Evolutionary conservation across 2,113 vertebrate genomes (phyloP), one percentile per base, ranked within the genome.

Genomic region (Protobothrops flavoviridis): DNA sequence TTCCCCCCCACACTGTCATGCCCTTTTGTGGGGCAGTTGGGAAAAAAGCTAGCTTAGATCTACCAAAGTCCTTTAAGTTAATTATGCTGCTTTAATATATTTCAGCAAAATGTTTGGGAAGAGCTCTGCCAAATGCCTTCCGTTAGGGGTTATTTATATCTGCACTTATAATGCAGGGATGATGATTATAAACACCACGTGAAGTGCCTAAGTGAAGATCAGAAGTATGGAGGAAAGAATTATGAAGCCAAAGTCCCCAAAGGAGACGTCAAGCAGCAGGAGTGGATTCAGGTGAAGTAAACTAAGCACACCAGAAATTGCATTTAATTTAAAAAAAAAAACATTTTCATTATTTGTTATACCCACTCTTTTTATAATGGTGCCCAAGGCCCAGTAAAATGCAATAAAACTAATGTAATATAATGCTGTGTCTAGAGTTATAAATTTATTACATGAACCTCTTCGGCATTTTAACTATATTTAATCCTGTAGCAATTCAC

Each of bases 181-280:
- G 97, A 99, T 0, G 98, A 99, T 95, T 99, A 99, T 94, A 99
- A 98, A 95, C 97, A 95, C 59, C 99, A 99, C 0, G 90, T 97
- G 74, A 99, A 97, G 87, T 99, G 99, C 0, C 94, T 99, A 86
- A 99, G 98, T 17, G 99, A 99, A 95, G 98, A 99, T 90, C 98
- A 99, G 97, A 99, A 99, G 93, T 99, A 99, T 0, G 99, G 99
- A 21, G 99, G 99, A 26, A 99, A 99, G 96, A 98, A 97, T 29
- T 99, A 97, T 61, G 99, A 99, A 96, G 98, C 97, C 0, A 99
- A 99, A 96, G 95, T 98, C 12, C 98, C 97, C 93, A 99, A 99
- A 97, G 99, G 99, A 9, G 99, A 99, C 13, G 95, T 98, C 50
- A 99, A 99, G 90, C 99, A 99, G 96, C 98, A 99, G 96, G 98